Evolutionary conservation across 2,888 invertebrate genomes (phyloP).

Genomic region (Stegana nigrithorax): DNA sequence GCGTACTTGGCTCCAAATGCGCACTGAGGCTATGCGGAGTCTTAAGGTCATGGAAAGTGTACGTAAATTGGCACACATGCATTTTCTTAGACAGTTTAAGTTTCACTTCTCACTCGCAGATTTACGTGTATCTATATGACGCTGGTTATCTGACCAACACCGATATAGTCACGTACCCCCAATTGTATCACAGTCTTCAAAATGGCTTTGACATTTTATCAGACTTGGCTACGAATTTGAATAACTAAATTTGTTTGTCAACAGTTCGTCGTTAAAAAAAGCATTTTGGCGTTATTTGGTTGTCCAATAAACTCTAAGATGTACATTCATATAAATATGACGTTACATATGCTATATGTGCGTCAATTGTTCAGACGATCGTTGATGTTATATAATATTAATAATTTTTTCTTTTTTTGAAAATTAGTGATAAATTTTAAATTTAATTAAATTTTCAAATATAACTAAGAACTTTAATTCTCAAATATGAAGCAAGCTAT

Average conservation of each 20-base stretch:
- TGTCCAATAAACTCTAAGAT: background rate
- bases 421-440: no score
- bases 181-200: conserved; percentile 52
- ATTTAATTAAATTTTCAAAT: no score
- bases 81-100: background rate
- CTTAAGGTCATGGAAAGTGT: conserved; percentile 58
- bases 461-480: no score
- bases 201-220: conserved; percentile 43
- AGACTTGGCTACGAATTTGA: background rate
- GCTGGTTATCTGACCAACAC: conserved; percentile 59
- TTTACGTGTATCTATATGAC: conserved; percentile 56
- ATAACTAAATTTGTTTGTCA: no score
- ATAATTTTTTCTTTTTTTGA: no score
- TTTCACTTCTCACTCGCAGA: conserved; percentile 36
- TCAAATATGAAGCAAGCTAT: no score
- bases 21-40: conserved; percentile 51
- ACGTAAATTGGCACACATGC: conserved; percentile 7
- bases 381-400: no score
- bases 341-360: no score
- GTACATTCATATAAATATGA: background rate
- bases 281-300: background rate
- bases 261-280: background rate
- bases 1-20: conserved; percentile 52
- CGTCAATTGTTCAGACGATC: no score
- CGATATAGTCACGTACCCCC: conserved; percentile 62